Conservation (phyloP, 1,140 invertebrate species). For the Drosophila serrata region DNA sequence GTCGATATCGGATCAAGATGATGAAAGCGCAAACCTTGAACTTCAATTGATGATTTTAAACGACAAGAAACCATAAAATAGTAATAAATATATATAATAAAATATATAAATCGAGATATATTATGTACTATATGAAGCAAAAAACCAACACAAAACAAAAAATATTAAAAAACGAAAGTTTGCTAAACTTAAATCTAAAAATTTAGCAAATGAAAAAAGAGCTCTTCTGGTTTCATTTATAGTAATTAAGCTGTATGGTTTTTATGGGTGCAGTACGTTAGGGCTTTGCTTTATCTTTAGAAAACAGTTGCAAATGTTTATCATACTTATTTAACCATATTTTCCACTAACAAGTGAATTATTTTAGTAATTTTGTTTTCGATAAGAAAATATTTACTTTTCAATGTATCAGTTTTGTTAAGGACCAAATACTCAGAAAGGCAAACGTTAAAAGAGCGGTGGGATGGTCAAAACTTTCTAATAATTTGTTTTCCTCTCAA, state of each 20-base stretch:
- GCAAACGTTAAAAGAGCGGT: too few relatives aligned
- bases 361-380: too few relatives aligned
- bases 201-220: constrained; percentile 75
- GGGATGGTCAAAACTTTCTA: too few relatives aligned
- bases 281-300: not conserved
- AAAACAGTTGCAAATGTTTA: too few relatives aligned
- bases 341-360: too few relatives aligned
- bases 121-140: constrained; percentile 68
- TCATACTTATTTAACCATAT: too few relatives aligned
- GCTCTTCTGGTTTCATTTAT: constrained; percentile 15
- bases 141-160: constrained; percentile 58
- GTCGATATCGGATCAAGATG: constrained; percentile 37
- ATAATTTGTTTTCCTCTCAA: too few relatives aligned
- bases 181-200: constrained; percentile 80
- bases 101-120: constrained; percentile 68
- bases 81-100: constrained; percentile 67
- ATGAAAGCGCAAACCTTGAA: constrained; percentile 58
- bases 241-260: not conserved
- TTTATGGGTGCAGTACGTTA: not conserved
- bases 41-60: constrained; percentile 78
- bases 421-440: too few relatives aligned
- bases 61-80: constrained; percentile 53
- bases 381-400: not conserved
- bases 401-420: not conserved
- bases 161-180: constrained; percentile 67